Base-by-base conservation (phyloP, 2,113 vertebrate genomes). In the Tretioscincus oriximinensis region DNA sequence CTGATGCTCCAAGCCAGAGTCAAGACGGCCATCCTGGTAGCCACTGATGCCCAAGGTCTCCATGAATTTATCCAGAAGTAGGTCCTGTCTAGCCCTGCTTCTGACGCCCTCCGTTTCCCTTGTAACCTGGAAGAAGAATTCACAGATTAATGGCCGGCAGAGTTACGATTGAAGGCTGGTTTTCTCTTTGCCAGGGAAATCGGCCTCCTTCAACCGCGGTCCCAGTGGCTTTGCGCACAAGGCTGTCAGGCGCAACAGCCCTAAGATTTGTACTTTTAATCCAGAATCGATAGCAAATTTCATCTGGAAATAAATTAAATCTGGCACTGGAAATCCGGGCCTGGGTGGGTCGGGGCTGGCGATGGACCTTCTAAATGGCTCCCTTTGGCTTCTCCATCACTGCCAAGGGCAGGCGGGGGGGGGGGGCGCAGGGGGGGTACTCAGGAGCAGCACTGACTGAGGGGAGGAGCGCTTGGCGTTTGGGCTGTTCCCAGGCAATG, bases 231-330 rank as follows among this genome's bases (percentile, higher is more conserved):
- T 12, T 61, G 12, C 24, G 81, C 82, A 51, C 66, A 79, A 71
- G 74, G 88, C 86, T 90, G 92, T 91, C 90, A 88, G 87, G 78
- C 74, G 90, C 84, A 91, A 91, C 90, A 88, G 88, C 81, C 81
- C 0, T 81, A 85, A 92, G 92, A 94, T 94, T 93, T 91, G 92
- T 93, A 90, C 92, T 93, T 93, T 93, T 93, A 93, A 94, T 93
- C 91, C 93, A 90, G 89, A 90, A 94, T 93, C 93, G 93, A 93
- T 93, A 94, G 89, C 89, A 92, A 93, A 94, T 94, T 94, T 93
- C 92, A 93, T 94, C 93, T 92, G 90, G 91, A 93, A 92, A 93
- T 93, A 94, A 93, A 94, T 93, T 94, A 93, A 94, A 94, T 84
- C 80, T 88, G 90, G 90, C 92, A 92, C 89, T 90, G 90, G 93